Percentiles rank a stretch among this genome's conserved stretches.
phyloP scores from a whole-genome alignment of 2,888 invertebrate genomes.

The Tolmerus cingulatus region DNA sequence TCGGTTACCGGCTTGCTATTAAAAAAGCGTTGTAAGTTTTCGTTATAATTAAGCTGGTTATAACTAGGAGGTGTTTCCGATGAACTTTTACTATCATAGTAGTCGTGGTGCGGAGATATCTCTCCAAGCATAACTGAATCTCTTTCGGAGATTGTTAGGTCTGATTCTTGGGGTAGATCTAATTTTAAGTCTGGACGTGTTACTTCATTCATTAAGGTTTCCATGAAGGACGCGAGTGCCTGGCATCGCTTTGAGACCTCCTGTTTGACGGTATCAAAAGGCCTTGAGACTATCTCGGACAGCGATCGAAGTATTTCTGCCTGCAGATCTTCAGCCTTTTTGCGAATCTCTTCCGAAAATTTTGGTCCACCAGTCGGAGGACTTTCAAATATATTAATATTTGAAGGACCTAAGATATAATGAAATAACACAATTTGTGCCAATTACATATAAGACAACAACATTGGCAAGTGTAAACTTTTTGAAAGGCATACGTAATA shows the following conservation, averaged over 20 bases:
- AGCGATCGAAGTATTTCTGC: constrained; percentile 74
- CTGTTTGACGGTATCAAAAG: constrained; percentile 70
- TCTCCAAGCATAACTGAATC: constrained; percentile 85
- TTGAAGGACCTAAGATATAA: constrained; percentile 72
- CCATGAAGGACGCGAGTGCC: constrained; percentile 78
- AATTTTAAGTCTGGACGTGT: constrained; percentile 69
- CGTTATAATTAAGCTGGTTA: constrained; percentile 85
- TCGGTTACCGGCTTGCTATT: constrained; percentile 73
- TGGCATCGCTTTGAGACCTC: constrained; percentile 75
- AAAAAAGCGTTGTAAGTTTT: constrained; percentile 77
- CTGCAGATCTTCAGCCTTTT: constrained; percentile 69
- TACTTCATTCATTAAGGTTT: constrained; percentile 75
- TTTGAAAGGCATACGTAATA: too few relatives aligned
- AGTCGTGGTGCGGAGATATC: constrained; percentile 85
- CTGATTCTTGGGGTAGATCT: constrained; percentile 69
- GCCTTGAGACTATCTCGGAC: constrained; percentile 68
- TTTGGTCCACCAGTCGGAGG: constrained; percentile 55
- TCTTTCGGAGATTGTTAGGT: constrained; percentile 69
- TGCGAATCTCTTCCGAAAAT: constrained; percentile 70
- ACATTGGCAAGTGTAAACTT: neutral
- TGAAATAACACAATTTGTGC: constrained; percentile 28
- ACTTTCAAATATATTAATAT: constrained; percentile 77
- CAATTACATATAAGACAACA: neutral
- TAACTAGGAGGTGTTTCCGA: constrained; percentile 83
- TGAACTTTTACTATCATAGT: constrained; percentile 80